These are phyloP conservation scores for Prochilodus magdalenae DNA, from an alignment of 2,113 vertebrate genomes.

Conservation along the genomic window DNA sequence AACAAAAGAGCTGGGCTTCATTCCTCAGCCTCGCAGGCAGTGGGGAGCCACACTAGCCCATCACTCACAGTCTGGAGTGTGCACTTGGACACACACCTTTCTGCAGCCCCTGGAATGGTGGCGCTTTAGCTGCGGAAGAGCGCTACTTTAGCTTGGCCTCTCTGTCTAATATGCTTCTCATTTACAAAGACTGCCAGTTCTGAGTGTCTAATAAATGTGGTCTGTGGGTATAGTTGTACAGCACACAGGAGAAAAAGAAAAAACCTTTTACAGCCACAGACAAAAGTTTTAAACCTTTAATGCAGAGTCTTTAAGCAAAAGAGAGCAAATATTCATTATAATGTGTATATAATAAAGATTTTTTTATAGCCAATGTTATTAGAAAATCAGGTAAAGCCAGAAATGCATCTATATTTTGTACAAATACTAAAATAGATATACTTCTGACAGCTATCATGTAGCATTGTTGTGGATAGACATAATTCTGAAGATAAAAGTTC, in stretches of 20 bases:
- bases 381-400: too few relatives aligned
- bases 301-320: background rate
- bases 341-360: background rate
- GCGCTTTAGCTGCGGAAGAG: conserved; percentile 20
- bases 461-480: too few relatives aligned
- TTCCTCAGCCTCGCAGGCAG: conserved; percentile 46
- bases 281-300: background rate
- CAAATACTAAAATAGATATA: too few relatives aligned
- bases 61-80: conserved; percentile 46
- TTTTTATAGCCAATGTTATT: too few relatives aligned
- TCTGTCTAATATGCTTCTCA: conserved; percentile 9
- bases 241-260: background rate
- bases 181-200: background rate
- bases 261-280: background rate
- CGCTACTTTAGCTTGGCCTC: background rate
- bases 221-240: background rate
- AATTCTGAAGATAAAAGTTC: too few relatives aligned
- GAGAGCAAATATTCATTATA: background rate
- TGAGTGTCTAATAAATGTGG: background rate
- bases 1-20: conserved; percentile 53
- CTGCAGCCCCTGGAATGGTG: conserved; percentile 18
- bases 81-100: conserved; percentile 43
- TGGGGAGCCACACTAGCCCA: conserved; percentile 45
- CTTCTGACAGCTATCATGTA: too few relatives aligned
- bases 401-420: too few relatives aligned